Conservation (phyloP, 2,113 vertebrate species). For the Odocoileus hemionus region DNA sequence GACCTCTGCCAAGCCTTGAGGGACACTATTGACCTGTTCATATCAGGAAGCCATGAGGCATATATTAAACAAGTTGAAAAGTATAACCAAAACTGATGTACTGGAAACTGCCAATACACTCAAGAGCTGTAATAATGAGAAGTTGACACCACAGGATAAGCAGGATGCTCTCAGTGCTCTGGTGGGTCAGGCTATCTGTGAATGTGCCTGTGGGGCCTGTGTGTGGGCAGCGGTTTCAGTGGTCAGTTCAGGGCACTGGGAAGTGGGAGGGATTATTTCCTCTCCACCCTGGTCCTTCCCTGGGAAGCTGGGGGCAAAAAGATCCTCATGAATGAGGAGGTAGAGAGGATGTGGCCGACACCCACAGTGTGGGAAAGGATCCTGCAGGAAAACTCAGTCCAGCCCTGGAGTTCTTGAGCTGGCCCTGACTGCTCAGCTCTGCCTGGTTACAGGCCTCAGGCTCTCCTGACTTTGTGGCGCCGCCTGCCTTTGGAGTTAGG, state of each 20-base stretch:
- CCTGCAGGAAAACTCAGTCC: not conserved
- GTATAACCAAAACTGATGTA: fast-evolving
- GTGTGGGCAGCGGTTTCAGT: too few relatives aligned
- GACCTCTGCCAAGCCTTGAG: not conserved
- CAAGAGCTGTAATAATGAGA: not conserved
- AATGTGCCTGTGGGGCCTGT: not conserved
- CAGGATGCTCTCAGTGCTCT: not conserved
- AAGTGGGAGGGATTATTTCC: not conserved
- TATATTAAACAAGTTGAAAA: not conserved
- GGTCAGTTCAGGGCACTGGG: not conserved
- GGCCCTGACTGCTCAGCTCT: not conserved
- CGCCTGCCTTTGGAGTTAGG: not conserved
- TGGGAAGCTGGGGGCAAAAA: not conserved
- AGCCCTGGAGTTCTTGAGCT: not conserved
- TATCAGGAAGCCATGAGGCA: not conserved
- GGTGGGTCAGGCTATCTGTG: not conserved
- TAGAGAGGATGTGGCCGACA: not conserved
- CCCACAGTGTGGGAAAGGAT: not conserved
- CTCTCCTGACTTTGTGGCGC: not conserved
- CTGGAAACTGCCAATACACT: not conserved
- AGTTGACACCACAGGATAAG: not conserved
- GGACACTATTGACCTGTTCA: not conserved
- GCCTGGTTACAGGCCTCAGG: not conserved
- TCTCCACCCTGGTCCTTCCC: not conserved
- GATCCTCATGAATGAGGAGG: not conserved